Base-by-base conservation (phyloP, 1,140 invertebrate genomes). In the Apis dorsata region DNA sequence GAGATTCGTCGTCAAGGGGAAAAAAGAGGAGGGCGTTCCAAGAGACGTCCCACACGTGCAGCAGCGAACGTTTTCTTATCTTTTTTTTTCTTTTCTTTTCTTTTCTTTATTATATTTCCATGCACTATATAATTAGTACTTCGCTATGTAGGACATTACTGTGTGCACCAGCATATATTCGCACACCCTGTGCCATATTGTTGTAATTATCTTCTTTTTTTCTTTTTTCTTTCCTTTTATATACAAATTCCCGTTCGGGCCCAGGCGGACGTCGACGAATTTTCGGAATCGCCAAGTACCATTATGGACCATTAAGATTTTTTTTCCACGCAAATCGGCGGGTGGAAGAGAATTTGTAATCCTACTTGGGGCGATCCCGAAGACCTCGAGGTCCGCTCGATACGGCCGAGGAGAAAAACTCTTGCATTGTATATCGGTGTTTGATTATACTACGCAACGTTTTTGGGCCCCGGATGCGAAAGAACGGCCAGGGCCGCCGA, bases 391-490 rank as follows among this genome's bases (percentile, higher is more conserved):
- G 72, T 55, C 74, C 49, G 74, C 44, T 0, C 19, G 68, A 65
- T 44, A 79, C 87, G 84, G 86, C 91, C 90, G 89, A 88, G 90
- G 90, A 86, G 74, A 90, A 90, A 90, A 89, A 90, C 87, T 44
- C 34, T 91, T 91, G 91, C 89, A 88, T 90, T 88, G 82, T 85
- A 90, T 90, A 90, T 92, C 91, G 91, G 87, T 90, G 90, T 93
- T 92, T 93, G 93, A 93, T 93, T 93, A 93, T 93, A 93, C 92
- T 93, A 93, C 92, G 93, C 92, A 93, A 93, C 91, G 89, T 92
- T 90, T 81, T 91, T 83, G 90, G 81, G 79, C 76, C 91, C 86
- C 86, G 87, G 79, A 85, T 87, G 90, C 84, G 84, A 92, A 90
- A 91, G 72, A 79, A 81, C 90, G 87, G 80, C 88, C 83, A 84